Percentiles rank a stretch among this genome's conserved stretches.
These are phyloP conservation scores for Microchirus variegatus DNA, from an alignment of 2,797 vertebrate species.

Conservation along the genomic window DNA sequence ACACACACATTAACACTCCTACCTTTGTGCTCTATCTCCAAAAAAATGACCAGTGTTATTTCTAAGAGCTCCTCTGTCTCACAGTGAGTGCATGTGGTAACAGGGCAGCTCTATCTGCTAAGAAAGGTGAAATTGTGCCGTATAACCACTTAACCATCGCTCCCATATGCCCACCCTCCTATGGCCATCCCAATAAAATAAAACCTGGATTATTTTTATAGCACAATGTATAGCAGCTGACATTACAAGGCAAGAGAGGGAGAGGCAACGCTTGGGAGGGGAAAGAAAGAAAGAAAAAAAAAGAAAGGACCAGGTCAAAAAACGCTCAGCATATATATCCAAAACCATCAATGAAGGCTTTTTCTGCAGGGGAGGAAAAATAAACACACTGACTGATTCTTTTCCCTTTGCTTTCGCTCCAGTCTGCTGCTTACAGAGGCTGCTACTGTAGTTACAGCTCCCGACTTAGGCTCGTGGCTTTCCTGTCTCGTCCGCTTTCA, in stretches of 20 bases:
- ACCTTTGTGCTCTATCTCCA: conserved; percentile 59
- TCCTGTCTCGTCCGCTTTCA: conserved; percentile 15
- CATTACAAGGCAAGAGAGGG: conserved; percentile 70
- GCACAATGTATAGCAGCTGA: conserved; percentile 71
- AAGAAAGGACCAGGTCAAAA: conserved; percentile 65
- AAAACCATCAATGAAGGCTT: conserved; percentile 77
- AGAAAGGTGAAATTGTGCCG: conserved; percentile 77
- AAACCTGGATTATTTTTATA: conserved; percentile 84
- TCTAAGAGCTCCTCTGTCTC: conserved; percentile 63
- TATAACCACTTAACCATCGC: conserved; percentile 71
- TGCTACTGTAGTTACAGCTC: conserved; percentile 34
- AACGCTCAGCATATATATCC: conserved; percentile 65
- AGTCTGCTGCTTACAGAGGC: conserved; percentile 43
- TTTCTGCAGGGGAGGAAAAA: conserved; percentile 76
- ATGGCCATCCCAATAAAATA: conserved; percentile 81
- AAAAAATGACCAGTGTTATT: conserved; percentile 57
- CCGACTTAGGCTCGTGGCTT: conserved; percentile 21
- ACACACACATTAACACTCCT: conserved; percentile 50
- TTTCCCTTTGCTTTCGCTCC: conserved; percentile 50
- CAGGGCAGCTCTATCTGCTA: conserved; percentile 68
- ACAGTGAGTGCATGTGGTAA: conserved; percentile 18
- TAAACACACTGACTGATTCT: conserved; percentile 64
- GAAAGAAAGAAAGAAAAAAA: conserved; percentile 21
- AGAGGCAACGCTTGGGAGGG: conserved; percentile 1
- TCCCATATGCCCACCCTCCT: conserved; percentile 46